phyloP scores from a whole-genome alignment of 2,888 invertebrate genomes.

The Mamestra brassicae region DNA sequence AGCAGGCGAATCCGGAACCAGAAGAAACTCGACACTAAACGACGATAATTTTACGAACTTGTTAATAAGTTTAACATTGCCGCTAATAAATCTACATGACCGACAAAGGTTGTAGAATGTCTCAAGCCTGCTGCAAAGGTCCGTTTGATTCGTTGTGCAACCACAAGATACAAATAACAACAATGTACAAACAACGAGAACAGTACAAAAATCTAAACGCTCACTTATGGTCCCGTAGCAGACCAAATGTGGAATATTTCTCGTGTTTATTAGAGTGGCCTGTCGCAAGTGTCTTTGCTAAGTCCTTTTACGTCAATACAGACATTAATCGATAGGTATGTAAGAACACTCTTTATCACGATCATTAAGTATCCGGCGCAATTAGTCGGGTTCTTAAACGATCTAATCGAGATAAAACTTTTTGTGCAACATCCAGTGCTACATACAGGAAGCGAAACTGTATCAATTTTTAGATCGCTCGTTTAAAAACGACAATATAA shows the following conservation, averaged over 20 bases:
- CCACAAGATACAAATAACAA: constrained; percentile 57
- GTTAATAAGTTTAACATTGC: constrained; percentile 55
- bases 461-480: constrained; percentile 36
- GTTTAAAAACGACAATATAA: constrained; percentile 28
- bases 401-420: constrained; percentile 46
- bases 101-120: constrained; percentile 65
- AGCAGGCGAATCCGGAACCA: constrained; percentile 19
- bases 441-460: constrained; percentile 42
- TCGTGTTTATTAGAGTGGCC: constrained; percentile 57
- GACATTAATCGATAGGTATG: constrained; percentile 52
- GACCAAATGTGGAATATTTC: constrained; percentile 56
- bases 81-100: constrained; percentile 45
- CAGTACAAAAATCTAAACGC: constrained; percentile 46
- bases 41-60: constrained; percentile 12
- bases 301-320: constrained; percentile 63
- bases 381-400: constrained; percentile 35
- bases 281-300: constrained; percentile 61
- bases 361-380: constrained; percentile 43
- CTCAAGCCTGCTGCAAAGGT: constrained; percentile 56
- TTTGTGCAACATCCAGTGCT: constrained; percentile 22
- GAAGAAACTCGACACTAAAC: constrained; percentile 11
- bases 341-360: constrained; percentile 39
- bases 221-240: constrained; percentile 14
- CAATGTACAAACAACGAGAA: constrained; percentile 41
- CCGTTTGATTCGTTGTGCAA: constrained; percentile 62